These are phyloP conservation scores for Porites australiensis DNA, from an alignment of 64 coral and sea anemone species.

Conservation along the genomic window DNA sequence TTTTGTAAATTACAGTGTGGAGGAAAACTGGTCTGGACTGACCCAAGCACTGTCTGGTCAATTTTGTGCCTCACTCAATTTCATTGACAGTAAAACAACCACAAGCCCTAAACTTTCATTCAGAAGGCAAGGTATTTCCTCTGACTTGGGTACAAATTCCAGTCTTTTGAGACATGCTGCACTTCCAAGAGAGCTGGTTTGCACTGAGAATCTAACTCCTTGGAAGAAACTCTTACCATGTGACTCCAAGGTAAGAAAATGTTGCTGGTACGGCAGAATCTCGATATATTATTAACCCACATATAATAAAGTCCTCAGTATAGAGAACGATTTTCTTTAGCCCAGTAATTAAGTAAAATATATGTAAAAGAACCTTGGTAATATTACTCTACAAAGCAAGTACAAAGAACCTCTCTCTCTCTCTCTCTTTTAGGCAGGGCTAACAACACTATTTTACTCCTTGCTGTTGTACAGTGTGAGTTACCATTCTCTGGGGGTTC, in stretches of 20 bases:
- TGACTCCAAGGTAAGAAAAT: slow-evolving; percentile 84
- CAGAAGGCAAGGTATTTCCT: slow-evolving; percentile 78
- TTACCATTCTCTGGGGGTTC: slow-evolving; percentile 91
- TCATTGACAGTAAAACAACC: slow-evolving; percentile 90
- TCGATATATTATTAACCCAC: too few relatives aligned
- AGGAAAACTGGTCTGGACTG: slow-evolving; percentile 95
- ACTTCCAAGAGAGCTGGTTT: slow-evolving; percentile 89
- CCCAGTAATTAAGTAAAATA: too few relatives aligned
- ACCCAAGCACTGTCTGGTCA: slow-evolving; percentile 96
- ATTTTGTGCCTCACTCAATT: slow-evolving; percentile 98
- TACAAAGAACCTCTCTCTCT: too few relatives aligned
- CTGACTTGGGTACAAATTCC: slow-evolving; percentile 45
- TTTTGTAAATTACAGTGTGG: slow-evolving; percentile 62
- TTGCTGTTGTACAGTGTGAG: slow-evolving; percentile 84
- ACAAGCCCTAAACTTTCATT: slow-evolving; percentile 86
- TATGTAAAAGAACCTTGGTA: too few relatives aligned
- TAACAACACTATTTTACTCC: slow-evolving; percentile 90
- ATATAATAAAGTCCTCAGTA: too few relatives aligned
- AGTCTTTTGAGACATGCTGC: slow-evolving; percentile 79
- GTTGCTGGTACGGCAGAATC: too few relatives aligned
- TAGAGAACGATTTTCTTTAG: too few relatives aligned
- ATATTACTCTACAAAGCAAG: too few relatives aligned
- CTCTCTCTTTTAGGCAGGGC: slow-evolving; percentile 72
- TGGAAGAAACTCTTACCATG: slow-evolving; percentile 98
- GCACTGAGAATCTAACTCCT: slow-evolving; percentile 97